Evolutionary conservation across 2,888 invertebrate species (phyloP), one percentile per base, ranked within the genome.

Genomic region (Chydorus sphaericus): DNA sequence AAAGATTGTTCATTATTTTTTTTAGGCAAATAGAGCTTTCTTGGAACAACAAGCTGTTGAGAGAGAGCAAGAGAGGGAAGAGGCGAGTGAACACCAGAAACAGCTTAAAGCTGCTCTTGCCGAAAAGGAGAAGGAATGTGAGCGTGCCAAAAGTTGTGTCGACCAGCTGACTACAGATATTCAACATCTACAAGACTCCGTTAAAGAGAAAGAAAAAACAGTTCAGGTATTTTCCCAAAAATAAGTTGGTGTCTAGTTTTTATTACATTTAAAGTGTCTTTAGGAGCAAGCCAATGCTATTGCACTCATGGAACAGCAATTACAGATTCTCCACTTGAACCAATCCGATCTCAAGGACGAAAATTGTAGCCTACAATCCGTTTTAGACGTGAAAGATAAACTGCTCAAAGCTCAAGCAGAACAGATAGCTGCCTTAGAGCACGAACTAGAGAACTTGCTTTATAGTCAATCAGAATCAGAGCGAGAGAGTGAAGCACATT

Each of bases 21-120:
- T 33, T 3, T 36, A 52, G 52, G 36, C 52, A 7, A 52, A 48
- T 36, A 10, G 55, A 20, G 49, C 49, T 4, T 55, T 55, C 33
- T 48, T 55, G 23, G 55, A 55, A 14, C 55, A 55, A 14, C 55
- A 55, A 23, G 55, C 55, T 20, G 20, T 48, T 16, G 55, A 55
- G 23, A 30, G 49, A 18, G 55, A 55, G 33, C 55, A 55, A 18
- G 55, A 55, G 49, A 18, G 48, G 5, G 48, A 55, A 49, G 55
- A 55, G 18, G 48, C 55, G 8, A 33, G 37, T 10, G 49, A 48
- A 26, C 49, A 55, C 16, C 33, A 38, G 26, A 48, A 55, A 49
- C 48, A 48, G 23, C 49, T 55, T 4, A 31, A 55, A 20, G 36
- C 26, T 48, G n/a, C 36, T 3, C 23, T 52, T 10, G 23, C 3